Percentiles rank a stretch among this genome's conserved stretches.
phyloP scores from a whole-genome alignment of 1,140 invertebrate species.

The Parasteatoda tepidariorum region DNA sequence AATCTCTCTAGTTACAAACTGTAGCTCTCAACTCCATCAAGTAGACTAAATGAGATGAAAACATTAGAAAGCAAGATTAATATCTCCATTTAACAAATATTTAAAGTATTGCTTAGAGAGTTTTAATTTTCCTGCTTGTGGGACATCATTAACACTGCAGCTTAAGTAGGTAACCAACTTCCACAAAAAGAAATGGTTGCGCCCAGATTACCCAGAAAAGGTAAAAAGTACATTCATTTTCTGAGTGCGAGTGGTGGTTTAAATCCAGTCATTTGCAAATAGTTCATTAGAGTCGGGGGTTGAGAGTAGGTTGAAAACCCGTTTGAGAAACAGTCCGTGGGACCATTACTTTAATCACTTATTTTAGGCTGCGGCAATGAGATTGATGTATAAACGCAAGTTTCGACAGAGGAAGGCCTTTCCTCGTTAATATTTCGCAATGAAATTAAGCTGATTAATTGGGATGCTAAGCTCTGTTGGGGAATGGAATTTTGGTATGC shows the following conservation, averaged over 20 bases:
- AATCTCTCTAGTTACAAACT: too few relatives aligned
- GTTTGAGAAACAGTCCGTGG: constrained; percentile 7
- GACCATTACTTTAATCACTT: constrained; percentile 52
- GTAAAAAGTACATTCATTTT: background rate
- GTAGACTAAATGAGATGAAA: too few relatives aligned
- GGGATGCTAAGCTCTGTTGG: constrained; percentile 38
- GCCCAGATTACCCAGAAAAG: background rate
- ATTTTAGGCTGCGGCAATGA: constrained; percentile 17
- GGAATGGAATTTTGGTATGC: constrained; percentile 20
- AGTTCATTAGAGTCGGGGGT: constrained; percentile 35
- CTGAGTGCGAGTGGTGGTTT: background rate
- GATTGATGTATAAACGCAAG: constrained; percentile 50
- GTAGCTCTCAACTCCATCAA: too few relatives aligned
- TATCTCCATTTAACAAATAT: background rate
- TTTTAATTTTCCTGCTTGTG: background rate
- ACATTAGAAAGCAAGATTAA: background rate
- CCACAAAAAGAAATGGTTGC: background rate
- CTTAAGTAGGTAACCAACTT: background rate
- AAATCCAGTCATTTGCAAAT: background rate
- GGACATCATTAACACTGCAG: background rate
- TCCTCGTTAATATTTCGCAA: constrained; percentile 51
- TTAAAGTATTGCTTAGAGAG: background rate
- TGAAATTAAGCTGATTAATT: constrained; percentile 59
- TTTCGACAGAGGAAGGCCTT: constrained; percentile 40
- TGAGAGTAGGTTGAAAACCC: background rate